These are phyloP conservation scores for Alligator sinensis DNA, from an alignment of 2,113 vertebrate species.

Conservation along the genomic window DNA sequence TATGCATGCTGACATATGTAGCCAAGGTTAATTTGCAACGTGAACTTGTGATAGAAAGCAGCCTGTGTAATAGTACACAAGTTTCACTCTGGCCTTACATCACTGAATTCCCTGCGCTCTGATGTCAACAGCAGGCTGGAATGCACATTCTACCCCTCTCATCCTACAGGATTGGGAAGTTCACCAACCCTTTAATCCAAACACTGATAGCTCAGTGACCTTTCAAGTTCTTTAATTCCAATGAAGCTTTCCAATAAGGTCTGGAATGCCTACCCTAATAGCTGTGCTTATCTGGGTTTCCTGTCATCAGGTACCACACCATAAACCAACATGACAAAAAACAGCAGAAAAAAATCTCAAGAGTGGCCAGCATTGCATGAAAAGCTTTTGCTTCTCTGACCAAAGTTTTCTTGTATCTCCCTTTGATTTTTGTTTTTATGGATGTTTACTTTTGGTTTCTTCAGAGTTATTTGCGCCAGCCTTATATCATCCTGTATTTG, in stretches of 20 bases:
- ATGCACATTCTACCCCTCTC: slow-evolving; percentile 15
- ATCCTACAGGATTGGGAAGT: neutral
- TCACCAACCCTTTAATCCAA: slow-evolving; percentile 35
- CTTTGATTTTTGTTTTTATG: neutral
- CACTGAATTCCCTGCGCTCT: slow-evolving; percentile 37
- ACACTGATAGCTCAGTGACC: slow-evolving; percentile 3
- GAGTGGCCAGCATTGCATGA: neutral
- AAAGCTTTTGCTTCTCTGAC: neutral
- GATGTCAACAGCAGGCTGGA: slow-evolving; percentile 35
- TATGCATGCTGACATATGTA: neutral
- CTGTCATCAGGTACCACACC: slow-evolving; percentile 29
- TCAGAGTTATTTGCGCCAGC: neutral
- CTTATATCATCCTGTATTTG: neutral
- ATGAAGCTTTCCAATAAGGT: slow-evolving; percentile 24
- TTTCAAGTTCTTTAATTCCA: neutral
- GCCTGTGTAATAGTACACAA: neutral
- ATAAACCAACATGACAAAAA: slow-evolving; percentile 10
- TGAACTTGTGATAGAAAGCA: slow-evolving; percentile 46
- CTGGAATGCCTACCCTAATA: slow-evolving; percentile 22
- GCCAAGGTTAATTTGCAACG: neutral
- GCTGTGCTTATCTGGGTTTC: neutral
- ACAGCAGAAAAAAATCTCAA: neutral
- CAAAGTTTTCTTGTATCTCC: neutral
- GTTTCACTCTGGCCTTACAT: slow-evolving; percentile 31
- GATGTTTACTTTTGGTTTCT: neutral